phyloP scores from a whole-genome alignment of 2,113 vertebrate genomes.

The Xenus cinereus region DNA sequence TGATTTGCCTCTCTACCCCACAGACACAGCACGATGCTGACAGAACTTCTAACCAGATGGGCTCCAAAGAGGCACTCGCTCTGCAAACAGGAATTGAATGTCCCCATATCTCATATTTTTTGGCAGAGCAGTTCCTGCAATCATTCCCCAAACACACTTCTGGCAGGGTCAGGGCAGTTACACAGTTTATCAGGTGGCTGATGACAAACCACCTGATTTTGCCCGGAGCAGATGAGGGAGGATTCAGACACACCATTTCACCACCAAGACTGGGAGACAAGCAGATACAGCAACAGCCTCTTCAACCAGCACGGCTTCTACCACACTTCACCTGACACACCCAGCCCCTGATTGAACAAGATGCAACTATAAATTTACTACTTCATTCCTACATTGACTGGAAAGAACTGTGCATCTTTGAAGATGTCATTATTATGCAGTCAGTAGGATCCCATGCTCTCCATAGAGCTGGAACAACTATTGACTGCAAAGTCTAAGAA shows the following conservation, averaged over 20 bases:
- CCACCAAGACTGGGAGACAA: neutral
- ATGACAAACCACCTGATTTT: neutral
- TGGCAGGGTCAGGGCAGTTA: neutral
- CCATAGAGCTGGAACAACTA: neutral
- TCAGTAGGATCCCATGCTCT: neutral
- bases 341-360: neutral
- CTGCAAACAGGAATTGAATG: neutral
- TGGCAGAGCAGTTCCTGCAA: neutral
- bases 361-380: neutral
- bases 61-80: neutral
- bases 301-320: neutral
- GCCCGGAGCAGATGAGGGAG: neutral
- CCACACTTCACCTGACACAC: neutral
- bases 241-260: neutral
- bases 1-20: neutral
- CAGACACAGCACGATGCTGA: no score
- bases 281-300: neutral
- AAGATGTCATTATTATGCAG: neutral
- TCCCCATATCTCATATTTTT: neutral
- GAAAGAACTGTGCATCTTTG: neutral
- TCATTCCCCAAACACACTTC: neutral
- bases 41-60: neutral
- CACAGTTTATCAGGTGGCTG: neutral
- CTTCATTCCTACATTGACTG: fast-evolving
- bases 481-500: neutral